phyloP scores from a whole-genome alignment of 2,888 invertebrate species.

The Dolomedes plantarius region DNA sequence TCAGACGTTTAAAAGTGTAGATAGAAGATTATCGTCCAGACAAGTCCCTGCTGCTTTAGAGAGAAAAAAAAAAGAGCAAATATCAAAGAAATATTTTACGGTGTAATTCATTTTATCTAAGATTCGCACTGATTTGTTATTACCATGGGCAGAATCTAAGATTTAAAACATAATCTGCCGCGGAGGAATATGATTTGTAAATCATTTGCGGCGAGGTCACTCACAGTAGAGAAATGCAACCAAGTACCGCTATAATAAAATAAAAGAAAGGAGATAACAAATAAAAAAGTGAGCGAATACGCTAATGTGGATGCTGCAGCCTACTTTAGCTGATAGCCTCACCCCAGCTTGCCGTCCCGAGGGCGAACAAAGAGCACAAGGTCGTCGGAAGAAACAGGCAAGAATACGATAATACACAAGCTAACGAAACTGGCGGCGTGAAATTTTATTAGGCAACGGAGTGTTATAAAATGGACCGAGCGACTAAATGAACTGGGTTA shows the following conservation, averaged over 20 bases:
- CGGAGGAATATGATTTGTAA: too few relatives aligned
- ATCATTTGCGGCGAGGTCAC: too few relatives aligned
- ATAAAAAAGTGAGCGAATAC: neutral
- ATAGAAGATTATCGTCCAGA: too few relatives aligned
- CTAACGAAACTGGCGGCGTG: neutral
- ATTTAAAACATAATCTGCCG: too few relatives aligned
- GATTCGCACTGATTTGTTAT: too few relatives aligned
- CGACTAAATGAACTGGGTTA: slow-evolving; percentile 7
- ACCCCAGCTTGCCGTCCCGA: neutral
- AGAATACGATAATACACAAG: neutral
- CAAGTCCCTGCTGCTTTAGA: too few relatives aligned
- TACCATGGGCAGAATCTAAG: too few relatives aligned
- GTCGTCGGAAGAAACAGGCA: neutral
- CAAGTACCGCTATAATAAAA: too few relatives aligned
- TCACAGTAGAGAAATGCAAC: neutral
- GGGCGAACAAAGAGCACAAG: neutral
- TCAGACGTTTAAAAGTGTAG: too few relatives aligned
- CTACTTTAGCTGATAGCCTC: neutral
- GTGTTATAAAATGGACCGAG: neutral
- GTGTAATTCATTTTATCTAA: too few relatives aligned
- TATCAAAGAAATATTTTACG: too few relatives aligned
- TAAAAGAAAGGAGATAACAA: neutral
- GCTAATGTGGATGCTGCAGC: neutral
- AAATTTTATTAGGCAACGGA: neutral
- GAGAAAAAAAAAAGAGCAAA: too few relatives aligned